Evolutionary conservation across 37 sponge, comb jelly and placozoan genomes (phyloP).

Genomic region (Eunapius fragilis): DNA sequence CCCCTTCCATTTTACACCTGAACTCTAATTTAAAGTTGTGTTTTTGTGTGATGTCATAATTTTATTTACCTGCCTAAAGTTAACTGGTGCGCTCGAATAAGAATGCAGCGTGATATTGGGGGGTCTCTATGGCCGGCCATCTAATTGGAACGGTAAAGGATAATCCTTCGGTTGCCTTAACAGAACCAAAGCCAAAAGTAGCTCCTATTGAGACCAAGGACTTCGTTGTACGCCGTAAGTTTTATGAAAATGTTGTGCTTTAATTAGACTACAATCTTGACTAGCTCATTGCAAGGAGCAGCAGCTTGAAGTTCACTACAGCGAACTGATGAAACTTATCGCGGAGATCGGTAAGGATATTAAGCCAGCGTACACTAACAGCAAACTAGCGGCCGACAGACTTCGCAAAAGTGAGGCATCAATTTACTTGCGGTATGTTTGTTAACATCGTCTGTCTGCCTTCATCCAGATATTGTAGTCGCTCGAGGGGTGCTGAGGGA

Average conservation of each 20-base stretch:
- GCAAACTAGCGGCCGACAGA: conserved; percentile 66
- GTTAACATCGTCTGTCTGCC: no score
- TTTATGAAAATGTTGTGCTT: neutral
- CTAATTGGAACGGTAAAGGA: neutral
- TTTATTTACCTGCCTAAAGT: neutral
- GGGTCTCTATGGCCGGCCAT: neutral
- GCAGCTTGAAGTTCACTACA: conserved; percentile 62
- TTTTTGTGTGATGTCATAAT: neutral
- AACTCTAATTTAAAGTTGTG: neutral
- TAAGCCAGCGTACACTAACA: conserved; percentile 89
- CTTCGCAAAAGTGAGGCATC: conserved; percentile 75
- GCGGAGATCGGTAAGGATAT: conserved; percentile 84
- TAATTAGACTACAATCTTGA: neutral
- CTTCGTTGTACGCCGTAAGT: neutral
- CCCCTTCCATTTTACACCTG: neutral
- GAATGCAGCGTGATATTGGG: neutral
- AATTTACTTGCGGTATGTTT: neutral
- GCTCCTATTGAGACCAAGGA: neutral
- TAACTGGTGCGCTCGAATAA: neutral
- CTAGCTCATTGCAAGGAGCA: neutral
- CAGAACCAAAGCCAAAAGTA: neutral
- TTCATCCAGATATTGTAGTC: conserved; percentile 41
- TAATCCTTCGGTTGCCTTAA: neutral
- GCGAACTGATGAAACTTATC: conserved; percentile 62
- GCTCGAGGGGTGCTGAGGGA: conserved; percentile 48